Conservation (phyloP, 2,113 vertebrate species). For the Cebidichthys violaceus region DNA sequence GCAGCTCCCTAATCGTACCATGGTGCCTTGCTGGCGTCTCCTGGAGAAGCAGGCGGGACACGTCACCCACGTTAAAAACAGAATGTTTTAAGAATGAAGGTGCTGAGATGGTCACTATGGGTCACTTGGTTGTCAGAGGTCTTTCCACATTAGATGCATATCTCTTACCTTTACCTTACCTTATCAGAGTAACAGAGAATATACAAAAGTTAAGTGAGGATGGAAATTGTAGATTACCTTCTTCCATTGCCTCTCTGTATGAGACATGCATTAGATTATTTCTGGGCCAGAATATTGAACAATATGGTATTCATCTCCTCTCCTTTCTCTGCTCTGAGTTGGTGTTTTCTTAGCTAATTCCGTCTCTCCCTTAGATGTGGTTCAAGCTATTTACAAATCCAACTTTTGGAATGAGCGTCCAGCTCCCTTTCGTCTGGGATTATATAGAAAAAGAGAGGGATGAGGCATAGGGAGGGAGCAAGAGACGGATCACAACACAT, state of each 20-base stretch:
- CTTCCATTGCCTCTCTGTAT: slow-evolving; percentile 37
- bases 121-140: slow-evolving; percentile 30
- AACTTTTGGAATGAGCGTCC: slow-evolving; percentile 75
- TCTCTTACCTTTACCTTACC: slow-evolving; percentile 24
- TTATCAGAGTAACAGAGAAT: slow-evolving; percentile 31
- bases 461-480: slow-evolving; percentile 47
- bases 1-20: slow-evolving; percentile 60
- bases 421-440: slow-evolving; percentile 76
- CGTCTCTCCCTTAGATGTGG: slow-evolving; percentile 72
- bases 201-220: slow-evolving; percentile 24
- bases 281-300: slow-evolving; percentile 55
- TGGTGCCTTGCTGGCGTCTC: slow-evolving; percentile 60
- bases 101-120: slow-evolving; percentile 5
- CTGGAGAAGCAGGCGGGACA: slow-evolving; percentile 41
- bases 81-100: slow-evolving; percentile 8
- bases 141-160: slow-evolving; percentile 1
- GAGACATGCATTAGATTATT: slow-evolving; percentile 58
- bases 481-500: slow-evolving; percentile 53
- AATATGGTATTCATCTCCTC: slow-evolving; percentile 55
- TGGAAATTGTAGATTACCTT: slow-evolving; percentile 36
- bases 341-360: slow-evolving; percentile 65
- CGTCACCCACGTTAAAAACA: slow-evolving; percentile 53
- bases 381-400: slow-evolving; percentile 76
- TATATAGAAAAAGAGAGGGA: slow-evolving; percentile 67
- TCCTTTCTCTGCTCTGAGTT: slow-evolving; percentile 31